Base-by-base conservation (phyloP, 2,888 invertebrate genomes). In the Andrena bucephala region DNA sequence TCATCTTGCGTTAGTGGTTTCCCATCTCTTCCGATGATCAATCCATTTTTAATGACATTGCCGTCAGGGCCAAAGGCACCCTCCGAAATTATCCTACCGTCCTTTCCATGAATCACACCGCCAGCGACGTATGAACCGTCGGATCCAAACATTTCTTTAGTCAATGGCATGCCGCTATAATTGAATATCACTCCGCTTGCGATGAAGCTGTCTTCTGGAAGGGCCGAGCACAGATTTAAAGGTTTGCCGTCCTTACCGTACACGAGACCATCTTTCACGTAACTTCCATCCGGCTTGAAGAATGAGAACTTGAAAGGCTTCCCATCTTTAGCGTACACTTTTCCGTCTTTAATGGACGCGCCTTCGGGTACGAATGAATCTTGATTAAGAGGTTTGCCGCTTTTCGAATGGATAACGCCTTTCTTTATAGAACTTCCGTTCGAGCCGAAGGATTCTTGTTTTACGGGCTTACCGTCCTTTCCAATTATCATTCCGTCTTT, bases 251-350 rank as follows among this genome's bases (percentile, higher is more conserved):
- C 93, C 68, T 87, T 90, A 0, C 93, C 94, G 57, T 92, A 91
- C 29, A 94, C 81, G 0, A 90, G 81, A 13, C 94, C 93, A 24
- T 94, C 94, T 76, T 91, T 93, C 2, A 94, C 81, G 60, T 89
- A 93, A 79, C 93, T 93, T 3, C 94, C 94, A n/a, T 93, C 93
- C 1, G 91, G 90, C 67, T 89, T 93, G 84, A 93, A 94, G 85
- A 92, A 92, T 0, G 91, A 85, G 0, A 88, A 89, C 71, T 93
- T 94, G 54, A 94, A 75, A 0, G 88, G 89, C 73, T 94, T 94
- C 0, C 92, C 91, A n/a, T 93, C 94, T 70, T 90, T 92, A 24
- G 87, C 90, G 48, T 89, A 86, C 3, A 94, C 81, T 24, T 91
- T 91, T 7, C 94, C 93, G 0, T 94, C 93, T 72, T 90, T 92